Evolutionary conservation across 2,797 vertebrate genomes (phyloP).

Genomic region (Ctenochaetus hawaiiensis): DNA sequence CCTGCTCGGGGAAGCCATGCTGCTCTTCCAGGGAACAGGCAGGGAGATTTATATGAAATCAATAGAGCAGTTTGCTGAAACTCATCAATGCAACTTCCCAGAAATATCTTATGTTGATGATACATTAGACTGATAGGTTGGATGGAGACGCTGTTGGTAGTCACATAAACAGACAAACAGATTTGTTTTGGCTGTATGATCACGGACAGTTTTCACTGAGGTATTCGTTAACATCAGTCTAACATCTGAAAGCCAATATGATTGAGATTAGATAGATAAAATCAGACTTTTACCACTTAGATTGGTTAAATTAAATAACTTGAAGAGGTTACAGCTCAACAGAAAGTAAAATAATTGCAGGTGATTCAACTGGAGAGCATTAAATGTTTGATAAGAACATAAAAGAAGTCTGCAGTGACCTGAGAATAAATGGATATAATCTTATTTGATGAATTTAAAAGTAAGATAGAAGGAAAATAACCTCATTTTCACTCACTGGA

Average conservation of each 20-base stretch:
- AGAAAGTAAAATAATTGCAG: not conserved
- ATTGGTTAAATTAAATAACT: conserved; percentile 13
- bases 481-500: not conserved
- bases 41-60: conserved; percentile 71
- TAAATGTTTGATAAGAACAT: not conserved
- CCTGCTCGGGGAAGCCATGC: conserved; percentile 51
- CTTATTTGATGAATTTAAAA: not conserved
- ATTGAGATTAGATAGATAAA: not conserved
- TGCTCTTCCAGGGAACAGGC: conserved; percentile 34
- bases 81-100: conserved; percentile 72
- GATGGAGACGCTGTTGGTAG: conserved; percentile 10
- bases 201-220: too few relatives aligned
- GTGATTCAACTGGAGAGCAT: not conserved
- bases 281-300: not conserved
- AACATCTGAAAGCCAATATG: not conserved
- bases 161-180: conserved; percentile 12
- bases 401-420: not conserved
- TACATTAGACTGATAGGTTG: conserved; percentile 56
- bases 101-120: conserved; percentile 59
- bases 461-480: not conserved
- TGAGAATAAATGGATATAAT: not conserved
- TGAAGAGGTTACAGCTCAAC: not conserved
- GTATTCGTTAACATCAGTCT: conserved; percentile 14
- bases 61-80: conserved; percentile 72
- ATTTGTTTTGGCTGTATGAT: not conserved